Percentiles rank a stretch among this genome's conserved stretches.
These are phyloP conservation scores for Chionodraco myersi DNA, from an alignment of 2,113 vertebrate genomes.

Conservation along the genomic window DNA sequence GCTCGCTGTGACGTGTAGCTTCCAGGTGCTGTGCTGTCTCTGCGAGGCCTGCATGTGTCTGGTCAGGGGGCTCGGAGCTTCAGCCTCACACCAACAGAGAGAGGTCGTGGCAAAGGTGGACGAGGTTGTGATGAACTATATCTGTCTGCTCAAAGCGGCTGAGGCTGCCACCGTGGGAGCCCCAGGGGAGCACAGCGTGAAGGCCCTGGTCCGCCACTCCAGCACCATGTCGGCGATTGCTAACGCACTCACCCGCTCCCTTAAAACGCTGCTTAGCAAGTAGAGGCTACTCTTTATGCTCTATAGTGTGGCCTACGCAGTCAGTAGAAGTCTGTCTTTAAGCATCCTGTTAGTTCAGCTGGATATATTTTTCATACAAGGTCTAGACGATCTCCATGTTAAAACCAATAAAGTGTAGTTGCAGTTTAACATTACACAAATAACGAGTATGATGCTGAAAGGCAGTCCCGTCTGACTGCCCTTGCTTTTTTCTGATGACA, in stretches of 20 bases:
- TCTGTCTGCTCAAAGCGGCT: conserved; percentile 94
- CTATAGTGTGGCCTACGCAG: conserved; percentile 70
- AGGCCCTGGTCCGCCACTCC: conserved; percentile 93
- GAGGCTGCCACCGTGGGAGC: conserved; percentile 90
- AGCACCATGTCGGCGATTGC: conserved; percentile 96
- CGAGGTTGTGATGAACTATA: conserved; percentile 97
- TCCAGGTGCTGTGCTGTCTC: conserved; percentile 97
- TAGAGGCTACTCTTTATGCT: conserved; percentile 74
- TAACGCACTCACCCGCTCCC: conserved; percentile 98
- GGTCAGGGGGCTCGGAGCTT: conserved; percentile 89
- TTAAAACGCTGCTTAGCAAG: conserved; percentile 99
- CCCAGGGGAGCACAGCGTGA: conserved; percentile 89
- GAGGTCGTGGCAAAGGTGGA: conserved; percentile 96
- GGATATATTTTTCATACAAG: conserved; percentile 50
- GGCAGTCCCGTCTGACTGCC: conserved; percentile 77
- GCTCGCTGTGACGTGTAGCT: conserved; percentile 94
- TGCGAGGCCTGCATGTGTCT: conserved; percentile 97
- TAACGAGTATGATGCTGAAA: conserved; percentile 64
- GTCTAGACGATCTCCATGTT: conserved; percentile 40
- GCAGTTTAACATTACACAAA: conserved; percentile 14
- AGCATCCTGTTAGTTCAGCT: conserved; percentile 52
- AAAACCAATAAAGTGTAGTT: conserved; percentile 20
- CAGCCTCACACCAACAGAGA: conserved; percentile 88
- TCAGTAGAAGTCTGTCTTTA: conserved; percentile 64
- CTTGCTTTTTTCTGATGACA: conserved; percentile 81